Evolutionary conservation across 2,113 vertebrate genomes (phyloP).

Genomic region (Hassar affinis): DNA sequence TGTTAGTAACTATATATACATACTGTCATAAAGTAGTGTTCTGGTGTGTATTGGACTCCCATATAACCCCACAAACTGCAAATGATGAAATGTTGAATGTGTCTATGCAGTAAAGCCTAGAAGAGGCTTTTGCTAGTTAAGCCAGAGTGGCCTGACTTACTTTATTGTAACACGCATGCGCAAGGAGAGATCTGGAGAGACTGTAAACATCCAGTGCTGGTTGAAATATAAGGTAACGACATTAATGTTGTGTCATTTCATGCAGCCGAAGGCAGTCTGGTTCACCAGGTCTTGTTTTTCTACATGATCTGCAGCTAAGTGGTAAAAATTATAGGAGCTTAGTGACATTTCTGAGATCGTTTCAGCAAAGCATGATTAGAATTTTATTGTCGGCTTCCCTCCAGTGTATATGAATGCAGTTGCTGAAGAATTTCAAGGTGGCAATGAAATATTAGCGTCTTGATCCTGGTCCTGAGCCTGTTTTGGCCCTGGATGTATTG

Average conservation of each 20-base stretch:
- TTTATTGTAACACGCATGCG: too few species aligned
- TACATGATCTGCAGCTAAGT: neutral
- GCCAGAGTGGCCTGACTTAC: too few species aligned
- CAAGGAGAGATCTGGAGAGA: too few species aligned
- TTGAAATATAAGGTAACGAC: too few species aligned
- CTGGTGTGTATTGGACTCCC: neutral
- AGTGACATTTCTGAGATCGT: neutral
- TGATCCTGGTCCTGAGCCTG: neutral
- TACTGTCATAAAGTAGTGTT: neutral
- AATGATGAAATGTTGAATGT: conserved; percentile 3
- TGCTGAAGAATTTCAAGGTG: neutral
- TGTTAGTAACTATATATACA: neutral
- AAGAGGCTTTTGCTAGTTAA: neutral
- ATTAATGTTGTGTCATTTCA: neutral
- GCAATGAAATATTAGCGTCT: neutral
- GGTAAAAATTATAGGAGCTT: neutral
- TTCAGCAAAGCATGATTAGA: neutral
- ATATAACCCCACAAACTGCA: neutral
- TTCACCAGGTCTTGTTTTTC: neutral
- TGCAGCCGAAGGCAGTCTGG: too few species aligned
- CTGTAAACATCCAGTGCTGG: too few species aligned
- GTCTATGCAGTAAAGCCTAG: neutral
- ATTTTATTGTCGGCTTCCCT: neutral
- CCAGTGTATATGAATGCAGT: neutral
- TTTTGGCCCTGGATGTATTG: neutral